phyloP scores from a whole-genome alignment of 2,797 vertebrate genomes.

The Myotis findleyi region DNA sequence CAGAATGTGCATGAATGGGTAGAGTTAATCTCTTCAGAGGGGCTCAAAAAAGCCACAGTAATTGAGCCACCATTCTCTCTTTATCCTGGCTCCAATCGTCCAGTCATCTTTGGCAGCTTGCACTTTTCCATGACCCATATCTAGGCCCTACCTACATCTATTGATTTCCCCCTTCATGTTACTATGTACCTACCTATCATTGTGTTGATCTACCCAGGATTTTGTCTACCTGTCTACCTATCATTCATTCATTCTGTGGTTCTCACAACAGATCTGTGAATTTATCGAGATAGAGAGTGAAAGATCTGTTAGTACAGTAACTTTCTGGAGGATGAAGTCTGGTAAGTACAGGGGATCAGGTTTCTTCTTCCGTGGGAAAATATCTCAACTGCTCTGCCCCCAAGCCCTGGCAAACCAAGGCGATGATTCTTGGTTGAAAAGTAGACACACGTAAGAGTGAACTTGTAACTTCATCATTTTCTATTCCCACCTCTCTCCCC shows the following conservation, averaged over 20 bases:
- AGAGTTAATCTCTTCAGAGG: neutral
- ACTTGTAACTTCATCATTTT: neutral
- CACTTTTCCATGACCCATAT: neutral
- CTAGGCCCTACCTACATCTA: neutral
- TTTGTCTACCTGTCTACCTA: neutral
- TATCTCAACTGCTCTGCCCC: neutral
- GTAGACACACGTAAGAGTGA: no score
- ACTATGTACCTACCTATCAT: neutral
- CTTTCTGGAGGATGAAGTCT: neutral
- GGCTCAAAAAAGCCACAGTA: neutral
- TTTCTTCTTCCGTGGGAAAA: neutral
- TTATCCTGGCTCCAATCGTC: neutral
- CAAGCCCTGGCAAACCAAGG: neutral
- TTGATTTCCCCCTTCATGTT: neutral
- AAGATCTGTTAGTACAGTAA: neutral
- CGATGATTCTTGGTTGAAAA: no score
- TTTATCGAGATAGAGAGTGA: neutral
- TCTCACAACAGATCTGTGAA: neutral
- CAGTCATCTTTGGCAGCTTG: neutral
- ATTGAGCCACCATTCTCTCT: neutral
- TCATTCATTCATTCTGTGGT: neutral
- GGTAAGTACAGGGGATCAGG: neutral
- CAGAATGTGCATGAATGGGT: neutral
- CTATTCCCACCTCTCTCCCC: neutral
- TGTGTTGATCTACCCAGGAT: neutral